Base-by-base conservation (phyloP, 2,113 vertebrate genomes). In the Anthoscopus minutus region DNA sequence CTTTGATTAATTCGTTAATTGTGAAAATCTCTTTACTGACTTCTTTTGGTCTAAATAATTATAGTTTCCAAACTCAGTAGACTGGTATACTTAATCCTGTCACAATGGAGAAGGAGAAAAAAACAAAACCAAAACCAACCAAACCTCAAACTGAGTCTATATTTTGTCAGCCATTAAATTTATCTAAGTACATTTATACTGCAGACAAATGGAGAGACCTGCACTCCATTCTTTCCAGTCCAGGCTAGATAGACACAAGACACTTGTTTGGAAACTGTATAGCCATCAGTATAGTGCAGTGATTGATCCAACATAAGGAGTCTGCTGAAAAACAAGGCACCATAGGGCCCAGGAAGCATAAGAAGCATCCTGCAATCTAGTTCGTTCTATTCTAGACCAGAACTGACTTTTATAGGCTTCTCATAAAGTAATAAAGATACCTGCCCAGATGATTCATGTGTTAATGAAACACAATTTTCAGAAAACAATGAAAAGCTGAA, bases 131-230 rank as follows among this genome's bases (percentile, higher is more conserved):
- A 58, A 86, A 44, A 27, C 11, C 17, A 77, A 60, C 6, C 27
- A 47, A 71, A 42, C 3, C 3, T 10, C 42, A 47, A 54, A 51
- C 0, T 1, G 18, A 48, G 15, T 21, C 21, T 40, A 1, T 17
- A 57, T 40, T 83, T 92, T 58, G 62, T 35, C 56, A 82, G 30
- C 6, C 4, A 71, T 51, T 74, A 66, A 19, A 57, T 81, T 80
- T 73, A 69, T 15, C 2, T 20, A 76, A 66, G 19, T n/a, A 37
- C 10, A 31, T 21, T 62, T 20, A 27, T 42, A 38, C 10, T 50
- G 40, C 22, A n/a, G 20, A 73, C 28, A 81, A 86, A 84, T 6
- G 2, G 31, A 93, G 30, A 70, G 9, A 81, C 7, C 11, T 42
- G 24, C 15, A 66, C 37, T 22, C 42, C 21, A n/a, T 28, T 69